A percentile compares a stretch with the other conserved stretches of the same genome.
phyloP scores from a whole-genome alignment of 1,140 invertebrate genomes.

The Drosophila sp. region DNA sequence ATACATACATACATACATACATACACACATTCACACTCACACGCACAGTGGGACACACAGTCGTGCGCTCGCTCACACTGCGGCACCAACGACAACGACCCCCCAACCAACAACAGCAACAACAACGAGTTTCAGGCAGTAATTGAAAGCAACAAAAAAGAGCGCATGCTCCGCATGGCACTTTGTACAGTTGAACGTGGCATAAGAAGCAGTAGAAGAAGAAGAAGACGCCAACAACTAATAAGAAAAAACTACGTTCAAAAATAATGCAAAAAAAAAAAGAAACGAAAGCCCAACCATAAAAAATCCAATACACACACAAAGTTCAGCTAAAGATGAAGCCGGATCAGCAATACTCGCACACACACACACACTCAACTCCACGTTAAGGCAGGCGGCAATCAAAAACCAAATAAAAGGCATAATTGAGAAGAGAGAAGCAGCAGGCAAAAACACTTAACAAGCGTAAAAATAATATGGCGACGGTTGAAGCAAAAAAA shows the following conservation, averaged over 20 bases:
- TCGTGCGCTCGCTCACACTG: constrained; percentile 63
- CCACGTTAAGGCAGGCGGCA: constrained; percentile 22
- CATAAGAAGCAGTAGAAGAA: constrained; percentile 30
- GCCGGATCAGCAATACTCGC: constrained; percentile 35
- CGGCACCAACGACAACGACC: constrained; percentile 48
- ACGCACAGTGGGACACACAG: constrained; percentile 33
- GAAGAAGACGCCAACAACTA: constrained; percentile 45
- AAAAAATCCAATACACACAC: constrained; percentile 37
- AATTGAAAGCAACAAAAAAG: constrained; percentile 61
- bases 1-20: constrained; percentile 29
- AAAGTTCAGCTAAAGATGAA: constrained; percentile 45
- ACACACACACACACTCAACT: constrained; percentile 30
- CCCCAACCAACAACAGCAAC: constrained; percentile 20
- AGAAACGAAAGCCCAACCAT: constrained; percentile 33
- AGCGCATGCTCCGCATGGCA: constrained; percentile 70
- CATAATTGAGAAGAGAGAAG: constrained; percentile 56
- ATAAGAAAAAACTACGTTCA: constrained; percentile 66
- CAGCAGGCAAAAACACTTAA: constrained; percentile 61
- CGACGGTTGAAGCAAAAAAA: constrained; percentile 51
- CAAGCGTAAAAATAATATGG: constrained; percentile 76
- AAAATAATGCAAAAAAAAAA: constrained; percentile 28
- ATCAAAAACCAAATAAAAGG: constrained; percentile 56
- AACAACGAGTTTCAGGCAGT: constrained; percentile 38
- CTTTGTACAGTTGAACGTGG: constrained; percentile 71
- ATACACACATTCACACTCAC: constrained; percentile 2